Conservation (phyloP, 2,797 vertebrate species). For the Tympanoctomys barrerae region DNA sequence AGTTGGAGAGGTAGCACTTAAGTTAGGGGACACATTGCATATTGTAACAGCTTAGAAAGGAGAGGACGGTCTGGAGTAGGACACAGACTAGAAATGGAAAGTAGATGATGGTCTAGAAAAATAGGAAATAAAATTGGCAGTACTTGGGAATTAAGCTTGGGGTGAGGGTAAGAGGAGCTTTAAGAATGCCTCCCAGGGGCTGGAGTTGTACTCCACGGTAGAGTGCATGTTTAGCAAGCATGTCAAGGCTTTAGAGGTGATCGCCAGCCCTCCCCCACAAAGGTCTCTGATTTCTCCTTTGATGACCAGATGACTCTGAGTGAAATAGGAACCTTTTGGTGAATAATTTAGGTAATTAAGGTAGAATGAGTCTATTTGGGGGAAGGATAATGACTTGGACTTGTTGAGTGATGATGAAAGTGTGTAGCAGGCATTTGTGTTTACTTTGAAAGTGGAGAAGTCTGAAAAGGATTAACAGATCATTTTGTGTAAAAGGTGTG, state of each 20-base stretch:
- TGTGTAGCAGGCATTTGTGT: slow-evolving; percentile 7
- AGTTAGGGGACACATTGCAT: background rate
- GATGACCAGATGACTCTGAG: background rate
- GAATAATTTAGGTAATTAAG: slow-evolving; percentile 46
- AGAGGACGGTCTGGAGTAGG: background rate
- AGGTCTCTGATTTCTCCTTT: background rate
- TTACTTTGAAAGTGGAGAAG: background rate
- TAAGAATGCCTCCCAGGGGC: background rate
- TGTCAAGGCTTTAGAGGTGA: background rate
- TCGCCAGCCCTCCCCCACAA: too few relatives aligned
- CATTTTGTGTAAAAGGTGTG: background rate
- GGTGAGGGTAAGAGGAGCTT: background rate
- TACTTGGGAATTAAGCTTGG: slow-evolving; percentile 10
- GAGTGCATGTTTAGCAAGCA: background rate
- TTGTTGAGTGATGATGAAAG: slow-evolving; percentile 10
- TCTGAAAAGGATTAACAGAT: slow-evolving; percentile 26
- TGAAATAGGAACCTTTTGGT: slow-evolving; percentile 18
- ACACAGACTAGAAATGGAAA: background rate
- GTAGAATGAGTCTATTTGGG: background rate
- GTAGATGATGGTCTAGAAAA: slow-evolving; percentile 19
- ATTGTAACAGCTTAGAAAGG: background rate
- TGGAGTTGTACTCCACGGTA: background rate
- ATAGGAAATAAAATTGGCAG: slow-evolving; percentile 36
- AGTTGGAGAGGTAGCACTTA: background rate
- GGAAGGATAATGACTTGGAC: background rate